A percentile compares a stretch with the other conserved stretches of the same genome.
phyloP scores from a whole-genome alignment of 2,797 vertebrate species.

The Ctenopoma kingsleyae region DNA sequence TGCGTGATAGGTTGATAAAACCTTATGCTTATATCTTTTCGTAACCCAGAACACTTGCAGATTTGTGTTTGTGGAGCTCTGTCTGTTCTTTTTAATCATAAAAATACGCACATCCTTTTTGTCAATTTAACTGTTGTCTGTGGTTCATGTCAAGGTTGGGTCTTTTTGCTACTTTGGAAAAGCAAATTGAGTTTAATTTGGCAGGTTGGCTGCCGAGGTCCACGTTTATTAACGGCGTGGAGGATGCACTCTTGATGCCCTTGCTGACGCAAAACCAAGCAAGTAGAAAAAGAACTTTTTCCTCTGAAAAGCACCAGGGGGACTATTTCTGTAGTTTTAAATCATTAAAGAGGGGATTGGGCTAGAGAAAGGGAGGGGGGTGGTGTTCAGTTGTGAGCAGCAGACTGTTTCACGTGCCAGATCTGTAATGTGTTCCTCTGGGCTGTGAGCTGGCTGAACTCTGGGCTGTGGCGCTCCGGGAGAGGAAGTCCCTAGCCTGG shows the following conservation, averaged over 20 bases:
- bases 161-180: slow-evolving; percentile 53
- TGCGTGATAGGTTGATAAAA: slow-evolving; percentile 28
- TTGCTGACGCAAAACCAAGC: slow-evolving; percentile 80
- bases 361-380: slow-evolving; percentile 47
- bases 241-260: slow-evolving; percentile 77
- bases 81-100: slow-evolving; percentile 31
- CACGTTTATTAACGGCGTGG: slow-evolving; percentile 62
- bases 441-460: slow-evolving; percentile 80
- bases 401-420: slow-evolving; percentile 79
- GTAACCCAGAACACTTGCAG: slow-evolving; percentile 41
- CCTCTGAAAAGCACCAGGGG: slow-evolving; percentile 79
- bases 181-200: slow-evolving; percentile 53
- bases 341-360: slow-evolving; percentile 74
- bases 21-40: slow-evolving; percentile 19
- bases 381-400: slow-evolving; percentile 65
- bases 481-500: slow-evolving; percentile 83
- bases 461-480: slow-evolving; percentile 68
- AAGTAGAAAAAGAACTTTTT: slow-evolving; percentile 70
- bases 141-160: slow-evolving; percentile 67
- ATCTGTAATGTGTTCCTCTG: slow-evolving; percentile 79
- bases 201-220: slow-evolving; percentile 52
- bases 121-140: slow-evolving; percentile 43
- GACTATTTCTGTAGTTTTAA: slow-evolving; percentile 81
- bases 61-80: slow-evolving; percentile 35
- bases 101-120: slow-evolving; percentile 57